These are phyloP conservation scores for Stegodyphus dumicola DNA, from an alignment of 1,140 invertebrate species.

Conservation along the genomic window DNA sequence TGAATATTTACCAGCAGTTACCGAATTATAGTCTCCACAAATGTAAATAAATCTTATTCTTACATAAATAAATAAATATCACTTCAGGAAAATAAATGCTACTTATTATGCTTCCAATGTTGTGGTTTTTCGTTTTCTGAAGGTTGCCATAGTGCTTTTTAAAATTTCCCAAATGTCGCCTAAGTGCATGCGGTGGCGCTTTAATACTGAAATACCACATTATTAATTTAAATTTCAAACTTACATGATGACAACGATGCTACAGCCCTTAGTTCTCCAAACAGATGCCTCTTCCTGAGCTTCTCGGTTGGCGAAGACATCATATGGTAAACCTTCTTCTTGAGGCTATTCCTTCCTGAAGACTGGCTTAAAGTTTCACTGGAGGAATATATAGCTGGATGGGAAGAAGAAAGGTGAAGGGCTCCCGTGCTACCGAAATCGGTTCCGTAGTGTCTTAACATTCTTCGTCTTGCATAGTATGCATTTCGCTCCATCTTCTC, in stretches of 20 bases:
- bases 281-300: constrained; percentile 16
- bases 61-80: too few species aligned
- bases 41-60: too few species aligned
- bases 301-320: neutral
- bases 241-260: constrained; percentile 42
- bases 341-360: constrained; percentile 11
- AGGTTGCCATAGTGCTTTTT: too few species aligned
- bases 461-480: constrained; percentile 1
- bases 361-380: neutral
- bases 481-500: constrained; percentile 13
- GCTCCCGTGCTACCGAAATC: neutral
- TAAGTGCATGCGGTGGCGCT: too few species aligned
- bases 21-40: too few species aligned
- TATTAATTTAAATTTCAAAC: neutral
- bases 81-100: too few species aligned
- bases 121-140: too few species aligned
- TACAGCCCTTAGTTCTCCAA: constrained; percentile 34
- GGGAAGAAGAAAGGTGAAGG: constrained; percentile 16
- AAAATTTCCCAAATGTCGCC: too few species aligned
- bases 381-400: constrained; percentile 10
- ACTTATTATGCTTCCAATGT: too few species aligned
- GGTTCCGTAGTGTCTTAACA: constrained; percentile 30
- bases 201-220: too few species aligned
- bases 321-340: neutral
- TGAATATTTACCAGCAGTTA: too few species aligned